phyloP scores from a whole-genome alignment of 2,888 invertebrate genomes.

The Cremastobaeus sp. region DNA sequence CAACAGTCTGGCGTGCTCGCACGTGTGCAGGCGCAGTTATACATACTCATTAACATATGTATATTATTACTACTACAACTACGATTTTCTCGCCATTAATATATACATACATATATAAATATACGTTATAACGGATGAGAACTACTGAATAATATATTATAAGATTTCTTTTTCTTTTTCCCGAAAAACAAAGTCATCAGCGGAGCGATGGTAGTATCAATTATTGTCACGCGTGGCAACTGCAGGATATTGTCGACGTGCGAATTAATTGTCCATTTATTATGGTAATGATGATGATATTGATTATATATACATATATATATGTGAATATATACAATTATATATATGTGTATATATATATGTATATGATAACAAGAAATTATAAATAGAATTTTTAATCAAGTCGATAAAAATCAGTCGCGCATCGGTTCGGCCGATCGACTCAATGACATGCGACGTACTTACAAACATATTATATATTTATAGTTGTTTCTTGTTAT shows the following conservation, averaged over 20 bases:
- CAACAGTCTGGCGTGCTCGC: too few relatives aligned
- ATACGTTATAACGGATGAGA: constrained; percentile 57
- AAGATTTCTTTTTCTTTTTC: constrained; percentile 65
- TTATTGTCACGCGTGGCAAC: too few relatives aligned
- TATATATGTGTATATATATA: constrained; percentile 22
- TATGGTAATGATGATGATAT: constrained; percentile 50
- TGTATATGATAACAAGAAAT: constrained; percentile 61
- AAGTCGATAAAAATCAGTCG: constrained; percentile 55
- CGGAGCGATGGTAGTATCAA: too few relatives aligned
- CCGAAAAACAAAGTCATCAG: constrained; percentile 41
- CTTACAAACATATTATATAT: constrained; percentile 61
- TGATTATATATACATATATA: constrained; percentile 46
- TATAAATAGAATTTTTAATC: constrained; percentile 60
- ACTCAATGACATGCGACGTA: constrained; percentile 47
- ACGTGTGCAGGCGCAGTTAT: constrained; percentile 19
- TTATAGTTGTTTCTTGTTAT: constrained; percentile 69
- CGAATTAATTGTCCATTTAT: constrained; percentile 59
- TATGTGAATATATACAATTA: constrained; percentile 36
- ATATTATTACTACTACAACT: constrained; percentile 60
- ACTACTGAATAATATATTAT: constrained; percentile 58
- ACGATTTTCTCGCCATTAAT: constrained; percentile 59
- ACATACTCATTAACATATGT: constrained; percentile 48
- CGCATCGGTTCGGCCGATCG: constrained; percentile 35
- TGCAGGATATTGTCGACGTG: constrained; percentile 52
- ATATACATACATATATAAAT: constrained; percentile 53